A percentile compares a stretch with the other conserved stretches of the same genome.
Evolutionary conservation across 2,113 vertebrate species (phyloP).

Genomic region (Megalops atlanticus): DNA sequence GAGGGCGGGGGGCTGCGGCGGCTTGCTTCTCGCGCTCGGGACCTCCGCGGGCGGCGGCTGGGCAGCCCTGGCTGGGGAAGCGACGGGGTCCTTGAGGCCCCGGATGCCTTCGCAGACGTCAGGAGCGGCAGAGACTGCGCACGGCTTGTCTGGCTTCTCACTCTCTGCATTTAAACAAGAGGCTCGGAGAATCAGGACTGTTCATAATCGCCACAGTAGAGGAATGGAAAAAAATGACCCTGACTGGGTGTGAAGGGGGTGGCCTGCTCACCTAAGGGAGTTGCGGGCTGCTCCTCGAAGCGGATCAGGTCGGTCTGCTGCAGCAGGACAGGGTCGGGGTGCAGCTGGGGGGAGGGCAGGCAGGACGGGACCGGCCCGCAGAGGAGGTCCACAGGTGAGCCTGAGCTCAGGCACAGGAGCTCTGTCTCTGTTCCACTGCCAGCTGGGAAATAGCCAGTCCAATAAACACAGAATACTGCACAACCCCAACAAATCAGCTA

Average conservation of each 20-base stretch:
- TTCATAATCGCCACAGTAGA: no score
- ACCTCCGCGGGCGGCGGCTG: background rate
- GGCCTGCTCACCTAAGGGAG: conserved; percentile 56
- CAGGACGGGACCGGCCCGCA: conserved; percentile 93
- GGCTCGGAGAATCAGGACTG: background rate
- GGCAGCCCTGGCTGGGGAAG: background rate
- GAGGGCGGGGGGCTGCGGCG: conserved; percentile 16
- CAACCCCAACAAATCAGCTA: conserved; percentile 11
- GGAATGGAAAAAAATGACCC: no score
- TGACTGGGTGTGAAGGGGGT: conserved; percentile 34
- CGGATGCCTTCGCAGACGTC: background rate
- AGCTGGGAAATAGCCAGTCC: conserved; percentile 53
- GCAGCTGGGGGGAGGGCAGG: conserved; percentile 90
- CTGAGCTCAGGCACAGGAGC: conserved; percentile 75
- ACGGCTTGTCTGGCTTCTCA: background rate
- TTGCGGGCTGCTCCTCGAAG: conserved; percentile 79
- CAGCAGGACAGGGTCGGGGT: conserved; percentile 82
- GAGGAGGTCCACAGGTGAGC: conserved; percentile 85
- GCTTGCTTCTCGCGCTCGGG: background rate
- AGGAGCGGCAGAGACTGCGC: background rate
- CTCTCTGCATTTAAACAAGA: background rate
- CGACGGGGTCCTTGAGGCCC: conserved; percentile 36
- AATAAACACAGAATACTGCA: conserved; percentile 2
- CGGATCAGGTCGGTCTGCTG: conserved; percentile 83
- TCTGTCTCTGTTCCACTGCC: conserved; percentile 72